Percentiles rank a stretch among this genome's conserved stretches.
These are phyloP conservation scores for Pseudococcus jackbeardsleyi DNA, from an alignment of 2,888 invertebrate genomes.

Conservation along the genomic window DNA sequence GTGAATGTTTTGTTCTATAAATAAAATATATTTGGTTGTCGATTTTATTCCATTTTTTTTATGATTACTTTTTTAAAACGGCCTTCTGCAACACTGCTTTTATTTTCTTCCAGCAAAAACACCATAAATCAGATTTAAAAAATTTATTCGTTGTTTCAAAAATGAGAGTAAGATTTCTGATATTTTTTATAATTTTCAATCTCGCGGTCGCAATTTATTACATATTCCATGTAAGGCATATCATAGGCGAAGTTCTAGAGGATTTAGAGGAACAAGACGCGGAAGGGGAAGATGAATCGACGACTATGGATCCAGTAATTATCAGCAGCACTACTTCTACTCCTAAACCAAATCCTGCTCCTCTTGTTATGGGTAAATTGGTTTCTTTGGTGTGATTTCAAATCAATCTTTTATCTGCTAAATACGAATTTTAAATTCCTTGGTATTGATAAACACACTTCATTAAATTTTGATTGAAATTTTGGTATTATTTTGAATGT, in stretches of 20 bases:
- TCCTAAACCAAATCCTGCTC: not conserved
- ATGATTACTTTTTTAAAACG: too few relatives aligned
- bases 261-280: not conserved
- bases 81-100: too few relatives aligned
- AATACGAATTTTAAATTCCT: too few relatives aligned
- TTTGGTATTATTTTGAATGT: too few relatives aligned
- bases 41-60: too few relatives aligned
- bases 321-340: too few relatives aligned
- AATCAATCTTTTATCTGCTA: too few relatives aligned
- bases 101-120: not conserved
- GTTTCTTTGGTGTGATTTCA: not conserved
- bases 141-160: not conserved
- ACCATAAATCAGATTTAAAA: not conserved
- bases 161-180: not conserved
- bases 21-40: not conserved
- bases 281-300: not conserved
- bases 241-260: not conserved
- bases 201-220: not conserved
- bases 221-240: not conserved
- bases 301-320: too few relatives aligned
- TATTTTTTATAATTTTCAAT: constrained; percentile 2
- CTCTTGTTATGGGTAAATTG: not conserved
- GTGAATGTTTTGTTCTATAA: too few relatives aligned
- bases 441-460: too few relatives aligned
- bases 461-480: too few relatives aligned